phyloP scores from a whole-genome alignment of 2,797 vertebrate genomes.

The Setipinna tenuifilis region DNA sequence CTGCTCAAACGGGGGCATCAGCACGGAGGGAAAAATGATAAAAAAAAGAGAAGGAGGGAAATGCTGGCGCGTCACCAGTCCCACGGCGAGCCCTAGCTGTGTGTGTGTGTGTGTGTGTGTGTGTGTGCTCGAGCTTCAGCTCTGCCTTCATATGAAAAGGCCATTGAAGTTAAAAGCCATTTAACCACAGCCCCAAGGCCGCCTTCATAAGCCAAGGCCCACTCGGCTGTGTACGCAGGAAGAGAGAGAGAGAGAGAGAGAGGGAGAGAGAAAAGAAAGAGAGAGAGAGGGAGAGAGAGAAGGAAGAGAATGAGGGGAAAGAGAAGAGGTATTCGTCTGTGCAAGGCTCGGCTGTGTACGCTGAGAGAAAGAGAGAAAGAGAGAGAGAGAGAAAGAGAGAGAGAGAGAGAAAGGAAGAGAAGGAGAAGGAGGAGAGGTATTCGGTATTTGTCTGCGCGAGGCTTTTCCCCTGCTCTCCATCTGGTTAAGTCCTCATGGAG shows the following conservation, averaged over 20 bases:
- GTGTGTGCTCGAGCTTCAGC: background rate
- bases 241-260: background rate
- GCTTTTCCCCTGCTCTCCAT: background rate
- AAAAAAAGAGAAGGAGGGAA: background rate
- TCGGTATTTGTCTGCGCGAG: background rate
- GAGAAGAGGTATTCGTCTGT: background rate
- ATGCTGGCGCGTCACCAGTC: background rate
- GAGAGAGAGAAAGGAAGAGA: background rate
- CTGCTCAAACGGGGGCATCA: background rate
- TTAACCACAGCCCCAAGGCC: slow-evolving; percentile 56
- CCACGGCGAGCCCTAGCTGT: background rate
- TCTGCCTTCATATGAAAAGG: slow-evolving; percentile 64
- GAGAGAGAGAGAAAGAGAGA: background rate
- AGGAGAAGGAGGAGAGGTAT: background rate
- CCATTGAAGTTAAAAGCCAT: slow-evolving; percentile 57
- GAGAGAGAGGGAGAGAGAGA: background rate
- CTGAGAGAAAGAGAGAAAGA: background rate
- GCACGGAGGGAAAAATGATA: background rate
- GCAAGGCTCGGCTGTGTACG: background rate
- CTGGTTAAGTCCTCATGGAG: background rate
- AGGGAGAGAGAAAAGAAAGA: background rate
- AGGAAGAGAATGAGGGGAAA: background rate
- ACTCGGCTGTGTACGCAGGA: background rate
- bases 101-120: no score
- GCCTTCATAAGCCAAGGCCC: slow-evolving; percentile 62